Evolutionary conservation across 2,888 invertebrate genomes (phyloP), one percentile per base, ranked within the genome.

Genomic region (Melanotus villosus): DNA sequence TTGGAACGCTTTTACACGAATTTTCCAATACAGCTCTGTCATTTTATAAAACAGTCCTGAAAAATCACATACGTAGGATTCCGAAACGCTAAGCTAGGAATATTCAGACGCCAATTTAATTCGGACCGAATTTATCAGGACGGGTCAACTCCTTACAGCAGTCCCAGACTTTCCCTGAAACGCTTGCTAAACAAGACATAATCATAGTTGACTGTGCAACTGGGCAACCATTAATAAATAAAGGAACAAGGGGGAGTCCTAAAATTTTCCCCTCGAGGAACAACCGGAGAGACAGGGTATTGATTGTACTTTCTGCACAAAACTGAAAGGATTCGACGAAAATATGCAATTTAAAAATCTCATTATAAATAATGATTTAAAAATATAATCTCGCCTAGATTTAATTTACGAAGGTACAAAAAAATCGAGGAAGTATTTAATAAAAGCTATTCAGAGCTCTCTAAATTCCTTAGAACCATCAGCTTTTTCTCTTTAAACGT

Each of bases 251-350:
- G 34, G n/a, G 62, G 38, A 52, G 50, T 52, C 26, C 52, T 36
- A 19, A 62, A 62, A 62, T 62, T 50, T 62, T 50, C 50, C 62
- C 38, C 62, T 12, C 38, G 62, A 50, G 62, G 50, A 62, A 50
- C 52, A n/a, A 26, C 12, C 9, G 7, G 10, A 19, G 47, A 47
- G 47, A 62, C 36, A 52, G 50, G 10, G 38, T 38, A 62, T 45
- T 59, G 41, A 62, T 52, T 62, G 52, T 36, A 50, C 30, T 41
- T 41, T 9, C 16, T 18, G 16, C 7, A 14, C 16, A 1, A 16
- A 14, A 32, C 19, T 21, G 19, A 1, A 12, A 45, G 7, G 59
- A 16, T 19, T 47, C 14, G 59, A 45, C 19, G 18, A 45, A 59
- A 43, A 45, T 18, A 45, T 7, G 19, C 32, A 59, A 18, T 26